Conservation (phyloP, 2,888 invertebrate genomes). For the Prosopocoilus inquinatus region DNA sequence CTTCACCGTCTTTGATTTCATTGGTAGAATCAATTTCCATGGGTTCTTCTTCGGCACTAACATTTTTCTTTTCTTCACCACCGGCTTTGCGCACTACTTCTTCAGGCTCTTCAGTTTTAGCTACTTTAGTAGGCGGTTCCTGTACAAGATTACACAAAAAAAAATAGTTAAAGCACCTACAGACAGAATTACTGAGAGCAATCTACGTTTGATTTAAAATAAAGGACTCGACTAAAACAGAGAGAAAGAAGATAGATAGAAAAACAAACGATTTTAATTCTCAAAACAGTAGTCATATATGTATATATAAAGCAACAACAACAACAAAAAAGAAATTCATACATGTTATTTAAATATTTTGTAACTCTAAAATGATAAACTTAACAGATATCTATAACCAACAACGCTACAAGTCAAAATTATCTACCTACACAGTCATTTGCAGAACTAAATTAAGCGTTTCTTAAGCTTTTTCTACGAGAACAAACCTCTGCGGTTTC, state of each 20-base stretch:
- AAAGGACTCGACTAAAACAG: constrained; percentile 6
- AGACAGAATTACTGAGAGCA: not conserved
- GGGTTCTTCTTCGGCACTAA: constrained; percentile 22
- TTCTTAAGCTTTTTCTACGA: constrained; percentile 19
- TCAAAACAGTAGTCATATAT: constrained; percentile 1
- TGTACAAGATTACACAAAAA: constrained; percentile 23
- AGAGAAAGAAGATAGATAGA: constrained; percentile 16
- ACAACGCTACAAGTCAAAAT: constrained; percentile 7
- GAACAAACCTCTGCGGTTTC: constrained; percentile 43
- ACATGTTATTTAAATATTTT: not conserved
- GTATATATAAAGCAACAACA: constrained; percentile 13
- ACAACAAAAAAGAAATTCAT: not conserved
- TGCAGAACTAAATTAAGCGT: constrained; percentile 5
- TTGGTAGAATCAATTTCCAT: constrained; percentile 28
- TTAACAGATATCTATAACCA: not conserved
- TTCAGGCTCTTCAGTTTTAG: constrained; percentile 50
- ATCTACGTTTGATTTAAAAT: not conserved
- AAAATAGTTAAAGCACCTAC: not conserved
- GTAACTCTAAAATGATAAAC: too few species aligned
- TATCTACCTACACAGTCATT: not conserved
- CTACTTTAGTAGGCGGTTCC: constrained; percentile 56
- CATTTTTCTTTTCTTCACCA: constrained; percentile 26
- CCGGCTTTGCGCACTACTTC: constrained; percentile 7
- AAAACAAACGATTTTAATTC: constrained; percentile 3
- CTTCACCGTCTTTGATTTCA: not conserved